Base-by-base conservation (phyloP, 2,888 invertebrate species). In the Xylophagus ater region DNA sequence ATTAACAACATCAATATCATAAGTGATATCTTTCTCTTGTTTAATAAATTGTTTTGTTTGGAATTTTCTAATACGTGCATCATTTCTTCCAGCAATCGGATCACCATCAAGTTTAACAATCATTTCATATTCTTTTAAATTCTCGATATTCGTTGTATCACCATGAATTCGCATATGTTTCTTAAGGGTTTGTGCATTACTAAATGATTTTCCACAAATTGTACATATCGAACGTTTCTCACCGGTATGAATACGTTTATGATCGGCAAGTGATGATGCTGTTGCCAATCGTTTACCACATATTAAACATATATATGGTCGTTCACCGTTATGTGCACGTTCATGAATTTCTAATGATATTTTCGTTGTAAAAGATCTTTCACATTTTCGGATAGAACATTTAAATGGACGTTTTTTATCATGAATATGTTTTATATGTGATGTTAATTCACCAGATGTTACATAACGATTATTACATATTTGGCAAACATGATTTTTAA, bases 401-500 rank as follows among this genome's bases (percentile, higher is more conserved):
- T 35, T 15, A 45, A 42, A 47, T 32, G 47, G 43, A 38, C 45
- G 49, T 40, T 44, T 30, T 34, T 45, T 29, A 15, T 46, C 47
- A 44, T 51, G 50, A 15, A 50, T 50, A 21, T 49, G 47, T 15
- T 43, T 47, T 3, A 48, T 43, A 37, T 49, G 50, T 3, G 49
- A 49, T 4, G 41, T 45, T 15, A 50, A 38, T 35, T 51, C 47
- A n/a, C 50, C 48, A 1, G 45, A 41, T 2, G 53, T 53, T 2
- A 51, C 49, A 34, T 46, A 51, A 10, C 42, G 39, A 33, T 50
- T 50, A 4, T 44, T 44, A 38, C 51, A 53, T 4, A 38, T 21
- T 17, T 46, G 42, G 19, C 51, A 51, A n/a, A 45, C 25, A 19
- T 51, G 49, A 23, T 50, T 49, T 28, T 49, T 50, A 14, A 49